Conservation (phyloP, 2,797 vertebrate species). For the Sus cebifrons region DNA sequence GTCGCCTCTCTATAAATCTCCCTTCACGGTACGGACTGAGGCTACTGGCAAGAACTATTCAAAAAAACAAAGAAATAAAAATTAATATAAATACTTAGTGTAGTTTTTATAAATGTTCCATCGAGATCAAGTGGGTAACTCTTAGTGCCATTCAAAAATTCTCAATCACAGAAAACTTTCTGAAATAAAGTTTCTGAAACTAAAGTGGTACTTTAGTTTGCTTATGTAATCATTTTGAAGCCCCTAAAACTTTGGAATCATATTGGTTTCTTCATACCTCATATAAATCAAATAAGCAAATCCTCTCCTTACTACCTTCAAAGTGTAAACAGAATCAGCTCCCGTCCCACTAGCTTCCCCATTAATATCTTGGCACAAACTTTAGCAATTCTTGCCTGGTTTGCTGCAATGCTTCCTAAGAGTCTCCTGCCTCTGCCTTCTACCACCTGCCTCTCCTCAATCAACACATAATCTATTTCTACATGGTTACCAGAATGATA, state of each 20-base stretch:
- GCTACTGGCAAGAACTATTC: constrained; percentile 94
- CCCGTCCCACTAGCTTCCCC: background rate
- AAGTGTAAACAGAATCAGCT: background rate
- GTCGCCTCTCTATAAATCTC: constrained; percentile 94
- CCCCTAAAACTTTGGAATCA: background rate
- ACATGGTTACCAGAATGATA: background rate
- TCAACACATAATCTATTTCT: background rate
- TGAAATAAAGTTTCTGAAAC: background rate
- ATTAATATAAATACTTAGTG: background rate
- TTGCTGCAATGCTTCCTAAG: background rate
- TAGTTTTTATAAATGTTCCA: background rate
- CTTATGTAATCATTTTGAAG: background rate
- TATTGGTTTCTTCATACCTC: background rate
- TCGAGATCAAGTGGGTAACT: background rate
- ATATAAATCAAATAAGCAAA: background rate
- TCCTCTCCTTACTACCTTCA: background rate
- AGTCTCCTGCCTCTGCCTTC: background rate
- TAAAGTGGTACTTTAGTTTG: background rate
- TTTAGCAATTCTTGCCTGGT: background rate
- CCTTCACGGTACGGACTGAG: constrained; percentile 96
- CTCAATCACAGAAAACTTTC: background rate
- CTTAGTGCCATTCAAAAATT: background rate
- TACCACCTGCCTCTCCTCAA: background rate
- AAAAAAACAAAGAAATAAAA: constrained; percentile 67
- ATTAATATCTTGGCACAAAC: background rate